Base-by-base conservation (phyloP, 2,797 vertebrate species). In the Luscinia luscinia region DNA sequence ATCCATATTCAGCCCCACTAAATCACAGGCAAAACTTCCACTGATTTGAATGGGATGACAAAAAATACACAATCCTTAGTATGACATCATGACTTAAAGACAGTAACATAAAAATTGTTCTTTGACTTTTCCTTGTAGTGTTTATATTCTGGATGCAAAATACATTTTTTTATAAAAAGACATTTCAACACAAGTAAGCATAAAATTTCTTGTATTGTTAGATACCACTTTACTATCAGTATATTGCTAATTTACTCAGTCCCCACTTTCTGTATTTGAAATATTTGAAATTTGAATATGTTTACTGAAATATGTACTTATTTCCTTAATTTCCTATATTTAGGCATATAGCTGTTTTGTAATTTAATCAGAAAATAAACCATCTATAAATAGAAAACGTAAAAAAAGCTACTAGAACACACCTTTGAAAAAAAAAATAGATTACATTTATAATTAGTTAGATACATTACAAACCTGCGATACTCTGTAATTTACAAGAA, bases 311-410 rank as follows among this genome's bases (percentile, higher is more conserved):
- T 59, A 66, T 24, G 27, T 17, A 46, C 46, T 84, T 66, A 78
- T 36, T 59, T 78, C 30, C 34, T 20, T 72, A 1, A 66, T 36
- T 52, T 46, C 22, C 34, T n/a, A n/a, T 69, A 68, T 52, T 41
- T 62, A 73, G 77, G 69, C 26, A 84, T 40, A 59, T 9, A 55
- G 16, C 6, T 13, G 3, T 40, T 67, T 38, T 0, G 0, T 21
- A 58, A 89, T 77, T 87, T 67, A 59, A 87, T 63, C 11, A 74
- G 19, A 78, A 92, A 92, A 94, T 58, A 77, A 87, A 79, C 16
- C 46, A 84, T n/a, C 24, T 24, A 40, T 26, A 15, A 30, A 72
- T n/a, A 23, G 18, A 82, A 78, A 78, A 81, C 7, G 2, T 18
- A 63, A 41, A 43, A 24, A 15, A 27, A 27, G 11, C 41, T 55